A percentile compares a stretch with the other conserved stretches of the same genome.
Conservation (phyloP, 2,113 vertebrate species). For the Phoenicopterus ruber region DNA sequence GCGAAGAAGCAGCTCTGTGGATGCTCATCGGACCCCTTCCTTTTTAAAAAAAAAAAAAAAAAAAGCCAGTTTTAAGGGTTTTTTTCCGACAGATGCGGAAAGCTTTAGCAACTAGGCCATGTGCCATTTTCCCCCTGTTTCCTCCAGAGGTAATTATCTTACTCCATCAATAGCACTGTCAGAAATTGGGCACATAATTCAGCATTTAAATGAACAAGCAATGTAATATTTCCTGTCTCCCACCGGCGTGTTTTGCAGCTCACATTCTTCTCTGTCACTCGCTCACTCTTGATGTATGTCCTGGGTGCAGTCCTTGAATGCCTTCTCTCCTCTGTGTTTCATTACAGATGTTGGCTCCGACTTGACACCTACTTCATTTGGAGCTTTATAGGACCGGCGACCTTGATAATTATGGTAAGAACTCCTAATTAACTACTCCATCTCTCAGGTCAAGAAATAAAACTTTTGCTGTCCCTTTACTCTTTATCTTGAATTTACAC, state of each 20-base stretch:
- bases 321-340: conserved; percentile 72
- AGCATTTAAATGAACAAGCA: conserved; percentile 83
- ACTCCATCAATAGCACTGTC: conserved; percentile 81
- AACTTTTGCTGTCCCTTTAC: conserved; percentile 67
- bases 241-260: conserved; percentile 69
- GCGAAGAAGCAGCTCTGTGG: neutral
- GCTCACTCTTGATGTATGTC: conserved; percentile 76
- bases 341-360: conserved; percentile 96
- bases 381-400: conserved; percentile 99
- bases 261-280: conserved; percentile 81
- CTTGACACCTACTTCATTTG: conserved; percentile 99
- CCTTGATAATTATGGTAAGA: conserved; percentile 99
- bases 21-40: conserved; percentile 1
- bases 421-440: conserved; percentile 83
- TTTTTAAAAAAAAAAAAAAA: neutral
- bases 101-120: conserved; percentile 52
- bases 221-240: conserved; percentile 81
- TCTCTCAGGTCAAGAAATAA: conserved; percentile 80
- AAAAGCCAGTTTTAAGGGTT: neutral
- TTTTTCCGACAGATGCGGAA: conserved; percentile 47
- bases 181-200: conserved; percentile 80
- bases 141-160: conserved; percentile 78
- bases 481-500: conserved; percentile 66
- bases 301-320: conserved; percentile 72
- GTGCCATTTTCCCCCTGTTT: conserved; percentile 69